Conservation (phyloP, 2,113 vertebrate species). For the Pelvicachromis taeniatus region DNA sequence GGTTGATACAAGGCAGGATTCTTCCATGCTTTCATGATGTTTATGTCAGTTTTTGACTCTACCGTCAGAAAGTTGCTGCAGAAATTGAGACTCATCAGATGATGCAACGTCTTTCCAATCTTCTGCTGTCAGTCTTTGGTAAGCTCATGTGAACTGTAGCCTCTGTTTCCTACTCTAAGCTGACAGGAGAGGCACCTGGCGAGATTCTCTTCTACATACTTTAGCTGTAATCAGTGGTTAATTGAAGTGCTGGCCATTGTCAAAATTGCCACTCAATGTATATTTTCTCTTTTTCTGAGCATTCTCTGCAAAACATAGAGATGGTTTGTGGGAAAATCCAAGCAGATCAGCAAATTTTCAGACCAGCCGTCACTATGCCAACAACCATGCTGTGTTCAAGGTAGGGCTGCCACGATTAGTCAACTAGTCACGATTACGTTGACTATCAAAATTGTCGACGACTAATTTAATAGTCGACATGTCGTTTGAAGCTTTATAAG, state of each 20-base stretch:
- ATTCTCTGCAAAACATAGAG: neutral
- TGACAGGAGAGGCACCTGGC: neutral
- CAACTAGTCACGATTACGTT: no score
- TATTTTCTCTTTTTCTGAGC: neutral
- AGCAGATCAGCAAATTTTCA: neutral
- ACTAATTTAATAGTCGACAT: no score
- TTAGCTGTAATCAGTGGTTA: neutral
- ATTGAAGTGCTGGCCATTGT: neutral
- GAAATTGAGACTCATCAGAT: neutral
- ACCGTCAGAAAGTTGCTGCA: neutral
- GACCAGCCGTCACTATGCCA: neutral
- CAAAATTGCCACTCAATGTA: neutral
- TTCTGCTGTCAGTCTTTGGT: neutral
- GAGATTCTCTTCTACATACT: neutral
- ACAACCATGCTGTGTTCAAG: neutral
- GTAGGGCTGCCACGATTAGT: no score
- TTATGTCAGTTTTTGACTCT: neutral
- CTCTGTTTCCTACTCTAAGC: neutral
- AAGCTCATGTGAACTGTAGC: neutral
- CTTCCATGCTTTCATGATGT: neutral
- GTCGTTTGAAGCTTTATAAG: no score
- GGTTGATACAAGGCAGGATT: neutral
- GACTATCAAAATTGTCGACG: no score
- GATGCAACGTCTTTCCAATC: neutral
- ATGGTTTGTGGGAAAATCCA: neutral